A percentile compares a stretch with the other conserved stretches of the same genome.
These are phyloP conservation scores for Chaetodon trifasciatus DNA, from an alignment of 2,797 vertebrate species.

Conservation along the genomic window DNA sequence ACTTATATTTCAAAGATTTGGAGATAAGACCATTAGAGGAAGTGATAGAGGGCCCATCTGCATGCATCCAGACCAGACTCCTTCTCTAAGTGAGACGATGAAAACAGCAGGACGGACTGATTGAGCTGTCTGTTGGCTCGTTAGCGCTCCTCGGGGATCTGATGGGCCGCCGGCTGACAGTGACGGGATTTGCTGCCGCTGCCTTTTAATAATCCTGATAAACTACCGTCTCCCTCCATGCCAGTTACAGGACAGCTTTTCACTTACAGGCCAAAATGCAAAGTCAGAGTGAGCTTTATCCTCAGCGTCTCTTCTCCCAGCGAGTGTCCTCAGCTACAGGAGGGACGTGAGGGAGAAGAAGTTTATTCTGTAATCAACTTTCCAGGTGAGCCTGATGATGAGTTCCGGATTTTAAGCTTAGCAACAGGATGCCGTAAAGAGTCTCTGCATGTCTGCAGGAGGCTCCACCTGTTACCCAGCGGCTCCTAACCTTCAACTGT, in stretches of 20 bases:
- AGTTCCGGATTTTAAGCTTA: constrained; percentile 20
- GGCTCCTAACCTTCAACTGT: background rate
- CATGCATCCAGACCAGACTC: constrained; percentile 15
- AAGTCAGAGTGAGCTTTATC: constrained; percentile 25
- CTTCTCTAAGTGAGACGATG: constrained; percentile 20
- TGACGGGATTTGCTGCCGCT: constrained; percentile 6
- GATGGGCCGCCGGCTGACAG: constrained; percentile 11
- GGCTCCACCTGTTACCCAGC: background rate
- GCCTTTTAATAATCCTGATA: constrained; percentile 53
- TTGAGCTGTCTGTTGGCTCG: constrained; percentile 36
- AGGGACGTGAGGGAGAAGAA: background rate
- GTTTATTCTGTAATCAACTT: background rate
- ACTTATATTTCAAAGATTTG: background rate
- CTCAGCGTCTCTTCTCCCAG: background rate
- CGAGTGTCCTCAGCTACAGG: background rate
- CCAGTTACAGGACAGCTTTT: constrained; percentile 3
- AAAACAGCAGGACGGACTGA: constrained; percentile 34
- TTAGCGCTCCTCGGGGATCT: constrained; percentile 36
- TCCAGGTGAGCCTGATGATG: background rate
- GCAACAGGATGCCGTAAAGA: background rate
- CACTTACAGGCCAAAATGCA: constrained; percentile 19
- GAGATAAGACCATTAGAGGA: background rate
- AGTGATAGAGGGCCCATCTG: background rate
- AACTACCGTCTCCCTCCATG: constrained; percentile 14
- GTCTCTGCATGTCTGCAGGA: constrained; percentile 8